phyloP scores from a whole-genome alignment of 2,113 vertebrate species.

The Hiodon tergisus region DNA sequence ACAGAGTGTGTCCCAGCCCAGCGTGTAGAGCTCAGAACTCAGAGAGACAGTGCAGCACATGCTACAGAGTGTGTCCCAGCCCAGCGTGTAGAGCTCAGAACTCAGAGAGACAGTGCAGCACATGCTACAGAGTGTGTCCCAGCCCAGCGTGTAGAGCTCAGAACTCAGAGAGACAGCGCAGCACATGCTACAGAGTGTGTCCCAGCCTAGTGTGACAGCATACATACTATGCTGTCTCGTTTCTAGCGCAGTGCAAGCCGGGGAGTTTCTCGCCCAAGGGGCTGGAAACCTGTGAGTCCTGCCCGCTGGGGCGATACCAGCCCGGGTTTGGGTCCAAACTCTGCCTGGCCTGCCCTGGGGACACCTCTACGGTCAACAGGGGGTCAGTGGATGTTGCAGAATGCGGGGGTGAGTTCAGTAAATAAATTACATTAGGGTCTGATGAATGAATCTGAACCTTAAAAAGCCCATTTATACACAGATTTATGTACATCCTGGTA shows the following conservation, averaged over 20 bases:
- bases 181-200: too few relatives aligned
- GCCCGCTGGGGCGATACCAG: slow-evolving; percentile 85
- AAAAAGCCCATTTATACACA: neutral
- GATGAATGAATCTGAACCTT: neutral
- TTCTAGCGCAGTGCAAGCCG: slow-evolving; percentile 85
- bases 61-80: too few relatives aligned
- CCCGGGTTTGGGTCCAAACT: slow-evolving; percentile 69
- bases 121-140: too few relatives aligned
- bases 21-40: too few relatives aligned
- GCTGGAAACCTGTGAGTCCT: slow-evolving; percentile 92
- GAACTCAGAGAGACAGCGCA: too few relatives aligned
- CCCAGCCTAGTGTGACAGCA: too few relatives aligned
- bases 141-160: too few relatives aligned
- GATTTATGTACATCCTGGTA: neutral
- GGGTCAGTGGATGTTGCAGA: slow-evolving; percentile 76
- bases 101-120: too few relatives aligned
- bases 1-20: too few relatives aligned
- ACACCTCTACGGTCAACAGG: slow-evolving; percentile 84
- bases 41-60: too few relatives aligned
- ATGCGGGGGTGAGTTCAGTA: slow-evolving; percentile 79
- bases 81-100: too few relatives aligned
- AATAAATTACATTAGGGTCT: neutral
- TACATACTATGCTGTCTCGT: slow-evolving; percentile 1
- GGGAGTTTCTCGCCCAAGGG: slow-evolving; percentile 87
- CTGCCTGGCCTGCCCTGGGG: slow-evolving; percentile 76